These are phyloP conservation scores for Anas platyrhynchos DNA, from an alignment of 2,113 vertebrate genomes.

Conservation along the genomic window DNA sequence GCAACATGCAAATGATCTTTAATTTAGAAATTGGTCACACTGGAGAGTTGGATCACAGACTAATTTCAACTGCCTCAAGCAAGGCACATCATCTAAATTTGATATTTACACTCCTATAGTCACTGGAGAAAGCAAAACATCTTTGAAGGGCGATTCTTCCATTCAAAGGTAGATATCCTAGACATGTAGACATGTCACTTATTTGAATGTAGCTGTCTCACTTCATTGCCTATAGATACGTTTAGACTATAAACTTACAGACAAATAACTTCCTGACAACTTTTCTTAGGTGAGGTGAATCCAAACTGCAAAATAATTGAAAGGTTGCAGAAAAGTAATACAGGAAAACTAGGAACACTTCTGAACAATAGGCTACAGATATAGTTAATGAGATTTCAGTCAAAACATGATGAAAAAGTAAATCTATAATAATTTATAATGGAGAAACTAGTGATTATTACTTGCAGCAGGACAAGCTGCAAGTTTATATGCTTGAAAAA, in stretches of 20 bases:
- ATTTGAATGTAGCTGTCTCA: neutral
- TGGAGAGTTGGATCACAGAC: neutral
- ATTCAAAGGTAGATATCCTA: neutral
- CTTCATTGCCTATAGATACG: neutral
- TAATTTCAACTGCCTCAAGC: neutral
- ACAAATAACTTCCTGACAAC: neutral
- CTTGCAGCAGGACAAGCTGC: neutral
- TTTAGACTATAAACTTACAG: neutral
- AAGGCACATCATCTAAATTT: accelerated
- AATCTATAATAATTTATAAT: no score
- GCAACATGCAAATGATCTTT: neutral
- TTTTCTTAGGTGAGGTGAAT: neutral
- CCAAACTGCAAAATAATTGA: neutral
- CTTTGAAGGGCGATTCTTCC: neutral
- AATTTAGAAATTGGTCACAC: neutral
- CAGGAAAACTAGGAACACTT: neutral
- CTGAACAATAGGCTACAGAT: neutral
- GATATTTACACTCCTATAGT: neutral
- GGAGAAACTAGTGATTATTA: neutral
- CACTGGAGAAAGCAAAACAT: neutral
- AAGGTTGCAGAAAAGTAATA: neutral
- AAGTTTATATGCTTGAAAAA: neutral
- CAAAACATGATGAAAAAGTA: neutral
- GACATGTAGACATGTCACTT: neutral
- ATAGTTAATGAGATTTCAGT: neutral